A percentile compares a stretch with the other conserved stretches of the same genome.
Evolutionary conservation across 1,140 invertebrate species (phyloP).

Genomic region (Ridgeia piscesae): DNA sequence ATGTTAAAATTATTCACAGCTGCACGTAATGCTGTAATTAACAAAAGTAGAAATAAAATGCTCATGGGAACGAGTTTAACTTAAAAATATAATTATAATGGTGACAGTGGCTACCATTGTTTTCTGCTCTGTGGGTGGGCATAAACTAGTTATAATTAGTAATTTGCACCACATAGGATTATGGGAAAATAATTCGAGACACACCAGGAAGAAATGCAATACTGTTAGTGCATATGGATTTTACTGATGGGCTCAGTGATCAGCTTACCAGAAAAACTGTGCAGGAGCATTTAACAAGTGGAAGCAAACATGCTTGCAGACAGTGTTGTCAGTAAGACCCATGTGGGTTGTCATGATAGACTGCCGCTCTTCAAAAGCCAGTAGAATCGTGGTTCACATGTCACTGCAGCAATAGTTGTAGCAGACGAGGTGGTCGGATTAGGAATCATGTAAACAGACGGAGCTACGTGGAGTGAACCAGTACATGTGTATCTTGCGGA

Average conservation of each 20-base stretch:
- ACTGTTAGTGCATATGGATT: not conserved
- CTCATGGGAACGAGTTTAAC: too few species aligned
- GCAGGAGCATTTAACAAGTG: too few species aligned
- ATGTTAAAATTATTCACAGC: too few species aligned
- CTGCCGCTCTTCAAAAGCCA: not conserved
- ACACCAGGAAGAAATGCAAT: not conserved
- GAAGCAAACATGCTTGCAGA: not conserved
- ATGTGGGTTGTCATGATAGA: not conserved
- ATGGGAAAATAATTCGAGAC: not conserved
- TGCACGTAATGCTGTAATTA: too few species aligned
- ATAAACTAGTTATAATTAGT: not conserved
- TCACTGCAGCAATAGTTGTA: not conserved
- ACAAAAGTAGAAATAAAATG: too few species aligned
- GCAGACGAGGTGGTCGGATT: not conserved
- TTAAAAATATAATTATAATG: too few species aligned
- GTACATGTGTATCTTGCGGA: not conserved
- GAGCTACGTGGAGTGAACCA: not conserved
- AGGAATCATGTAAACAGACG: not conserved
- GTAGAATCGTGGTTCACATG: not conserved
- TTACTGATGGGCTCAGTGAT: not conserved
- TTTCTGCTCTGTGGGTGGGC: too few species aligned
- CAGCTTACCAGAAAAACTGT: not conserved
- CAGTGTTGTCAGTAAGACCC: not conserved
- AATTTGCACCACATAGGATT: not conserved
- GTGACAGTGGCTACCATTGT: too few species aligned